Base-by-base conservation (phyloP, 35 echinoderm and acorn worm genomes). In the Eucidaris tribuloides region DNA sequence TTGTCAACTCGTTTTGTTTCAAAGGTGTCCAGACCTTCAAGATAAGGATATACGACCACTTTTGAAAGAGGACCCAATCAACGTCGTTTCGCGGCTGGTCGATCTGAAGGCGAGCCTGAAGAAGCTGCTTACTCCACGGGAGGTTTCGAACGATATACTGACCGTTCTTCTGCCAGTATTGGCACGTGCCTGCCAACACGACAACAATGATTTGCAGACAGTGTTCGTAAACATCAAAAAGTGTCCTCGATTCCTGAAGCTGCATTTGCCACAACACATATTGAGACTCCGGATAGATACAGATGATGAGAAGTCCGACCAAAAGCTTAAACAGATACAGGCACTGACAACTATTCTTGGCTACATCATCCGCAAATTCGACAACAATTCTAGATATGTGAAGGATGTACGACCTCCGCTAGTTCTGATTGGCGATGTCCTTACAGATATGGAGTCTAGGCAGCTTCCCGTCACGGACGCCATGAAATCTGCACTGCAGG, bases 201-300 rank as follows among this genome's bases (percentile, higher is more conserved):
- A 74, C 9, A 40, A 36, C 22, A 22, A 22, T 41, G 35, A 32
- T n/a, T 14, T 44, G 6, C 19, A 38, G 9, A 22, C 19, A 22
- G 24, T 74, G 11, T 22, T 36, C 4, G 25, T 42, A 22, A 19
- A 14, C 1, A 20, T 74, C 34, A 38, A 24, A 5, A 38, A 40
- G 9, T 40, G 44, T 22, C 25, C 68, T 35, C 38, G 40, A 36
- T 44, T 74, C 24, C 41, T 74, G 11, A 74, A 74, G n/a, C 20
- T 74, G 14, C 68, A 74, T 74, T 9, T 74, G 11, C 38, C 68
- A 15, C 68, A 74, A 44, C 23, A 74, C n/a, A 74, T 74, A 22
- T 35, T 74, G 68, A 33, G 68, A 3, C 29, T 74, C 1, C 38
- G 68, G 41, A 44, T 74, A 33, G 37, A 74, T 20, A 2, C 40